Base-by-base conservation (phyloP, 2,113 vertebrate species). In the Rhynchomys soricoides region DNA sequence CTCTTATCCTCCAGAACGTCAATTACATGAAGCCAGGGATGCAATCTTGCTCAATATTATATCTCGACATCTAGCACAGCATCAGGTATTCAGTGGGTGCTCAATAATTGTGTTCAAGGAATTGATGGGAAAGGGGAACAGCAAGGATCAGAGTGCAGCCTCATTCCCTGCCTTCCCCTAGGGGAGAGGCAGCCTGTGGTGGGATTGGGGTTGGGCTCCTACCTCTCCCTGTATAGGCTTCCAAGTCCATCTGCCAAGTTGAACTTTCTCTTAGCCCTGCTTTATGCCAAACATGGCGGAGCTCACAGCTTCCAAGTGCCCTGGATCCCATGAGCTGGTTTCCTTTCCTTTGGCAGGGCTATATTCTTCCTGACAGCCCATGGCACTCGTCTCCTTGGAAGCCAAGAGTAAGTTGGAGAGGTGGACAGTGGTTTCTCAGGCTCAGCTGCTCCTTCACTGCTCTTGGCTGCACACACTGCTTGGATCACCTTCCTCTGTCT, bases 371-470 rank as follows among this genome's bases (percentile, higher is more conserved):
- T 16, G 26, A 71, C 78, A 86, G 29, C 50, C 31, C 11, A 55
- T 34, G 93, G 70, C 26, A 34, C 31, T 37, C 43, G 62, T 43
- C 57, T 86, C 90, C 83, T 40, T 3, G 3, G 62, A 74, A 74
- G 45, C 70, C 79, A 88, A 81, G 87, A 86, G 85, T 31, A 4
- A 34, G 75, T 22, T n/a, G 59, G 64, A 48, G 73, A 95, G 92
- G 75, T 95, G 92, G 62, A 92, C 92, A 66, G 95, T 0, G 57
- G 40, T 89, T 95, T 74, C 93, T 89, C 34, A 75, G 91, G 79
- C 93, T 48, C 17, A 34, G 71, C 48, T 0, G 0, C 37, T 10
- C 4, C 62, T 45, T 43, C 4, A 22, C 74, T 50, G 62, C 70
- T 62, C 24, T 43, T 3, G 40, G 34, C 75, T 24, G 70, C 43